A percentile compares a stretch with the other conserved stretches of the same genome.
These are phyloP conservation scores for Leucophenga maculata DNA, from an alignment of 2,888 invertebrate species.

Conservation along the genomic window DNA sequence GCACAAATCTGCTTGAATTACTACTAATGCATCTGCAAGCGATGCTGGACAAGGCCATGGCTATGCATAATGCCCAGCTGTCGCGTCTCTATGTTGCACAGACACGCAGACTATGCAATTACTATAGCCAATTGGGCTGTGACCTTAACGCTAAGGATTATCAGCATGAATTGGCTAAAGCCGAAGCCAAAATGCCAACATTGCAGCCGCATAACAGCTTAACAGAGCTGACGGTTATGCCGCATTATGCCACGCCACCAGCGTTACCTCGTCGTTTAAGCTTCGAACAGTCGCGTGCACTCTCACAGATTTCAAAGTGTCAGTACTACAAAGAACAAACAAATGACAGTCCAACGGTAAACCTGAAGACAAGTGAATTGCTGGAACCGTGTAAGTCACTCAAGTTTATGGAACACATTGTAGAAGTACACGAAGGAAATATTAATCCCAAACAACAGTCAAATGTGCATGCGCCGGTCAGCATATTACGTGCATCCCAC, in stretches of 20 bases:
- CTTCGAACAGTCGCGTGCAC: slow-evolving; percentile 43
- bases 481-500: slow-evolving; percentile 34
- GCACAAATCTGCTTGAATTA: slow-evolving; percentile 78
- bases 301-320: too few relatives aligned
- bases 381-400: slow-evolving; percentile 49
- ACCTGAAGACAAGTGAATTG: neutral
- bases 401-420: slow-evolving; percentile 57
- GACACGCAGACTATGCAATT: slow-evolving; percentile 77
- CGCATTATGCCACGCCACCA: slow-evolving; percentile 44
- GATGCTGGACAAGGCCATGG: slow-evolving; percentile 79
- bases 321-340: too few relatives aligned
- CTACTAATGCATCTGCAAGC: slow-evolving; percentile 82
- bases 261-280: slow-evolving; percentile 58
- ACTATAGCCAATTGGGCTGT: slow-evolving; percentile 76
- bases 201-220: slow-evolving; percentile 45
- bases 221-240: slow-evolving; percentile 31
- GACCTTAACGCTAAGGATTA: slow-evolving; percentile 75
- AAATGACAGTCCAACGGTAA: too few relatives aligned
- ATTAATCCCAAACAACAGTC: slow-evolving; percentile 33
- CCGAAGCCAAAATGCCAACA: slow-evolving; percentile 68
- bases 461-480: slow-evolving; percentile 34
- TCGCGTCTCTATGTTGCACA: slow-evolving; percentile 81
- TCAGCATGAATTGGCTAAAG: slow-evolving; percentile 73
- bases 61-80: slow-evolving; percentile 77
- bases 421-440: slow-evolving; percentile 47